Evolutionary conservation across 2,113 vertebrate genomes (phyloP), one percentile per base, ranked within the genome.

Genomic region (Sylvicapra grimmia): DNA sequence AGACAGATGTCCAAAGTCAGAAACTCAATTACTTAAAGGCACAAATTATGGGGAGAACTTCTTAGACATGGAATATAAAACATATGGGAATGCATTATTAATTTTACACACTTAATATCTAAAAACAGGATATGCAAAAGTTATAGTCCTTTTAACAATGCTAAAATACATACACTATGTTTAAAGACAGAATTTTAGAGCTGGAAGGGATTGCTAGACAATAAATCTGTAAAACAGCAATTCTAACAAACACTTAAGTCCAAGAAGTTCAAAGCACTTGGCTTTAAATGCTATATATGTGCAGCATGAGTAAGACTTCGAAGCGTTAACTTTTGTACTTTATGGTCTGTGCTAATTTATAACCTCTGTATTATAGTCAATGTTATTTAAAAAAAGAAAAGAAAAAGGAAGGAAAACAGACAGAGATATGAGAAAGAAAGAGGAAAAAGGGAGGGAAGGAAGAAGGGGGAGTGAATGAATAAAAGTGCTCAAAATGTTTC

Each of bases 111-210:
- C 54, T 94, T 72, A 79, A 27, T 51, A 92, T 85, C 47, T 63
- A 88, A 89, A 97, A 96, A 36, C 53, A 93, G 86, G 27, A 94
- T 80, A 86, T 79, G 11, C 29, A 79, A 77, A 93, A 82, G 29
- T 72, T 54, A 93, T 8, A 85, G n/a, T 63, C 93, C n/a, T 80
- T 72, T 44, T 9, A 86, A 79, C 44, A 94, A 90, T 33, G 82
- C 47, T 84, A 80, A 95, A 89, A 79, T 8, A 49, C 3, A 80
- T 27, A 31, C 27, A 58, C 21, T 49, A 65, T 53, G 90, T 83
- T 94, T 91, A 94, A 97, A 91, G 31, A 83, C 4, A 33, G 18
- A 96, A 90, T 88, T 95, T 85, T 82, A 93, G 54, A 94, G 11
- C 61, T 75, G 2, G n/a, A 94, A 92, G 59, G 27, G 19, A 93